Conservation (phyloP, 2,113 vertebrate genomes). For the Pseudopipra pipra region DNA sequence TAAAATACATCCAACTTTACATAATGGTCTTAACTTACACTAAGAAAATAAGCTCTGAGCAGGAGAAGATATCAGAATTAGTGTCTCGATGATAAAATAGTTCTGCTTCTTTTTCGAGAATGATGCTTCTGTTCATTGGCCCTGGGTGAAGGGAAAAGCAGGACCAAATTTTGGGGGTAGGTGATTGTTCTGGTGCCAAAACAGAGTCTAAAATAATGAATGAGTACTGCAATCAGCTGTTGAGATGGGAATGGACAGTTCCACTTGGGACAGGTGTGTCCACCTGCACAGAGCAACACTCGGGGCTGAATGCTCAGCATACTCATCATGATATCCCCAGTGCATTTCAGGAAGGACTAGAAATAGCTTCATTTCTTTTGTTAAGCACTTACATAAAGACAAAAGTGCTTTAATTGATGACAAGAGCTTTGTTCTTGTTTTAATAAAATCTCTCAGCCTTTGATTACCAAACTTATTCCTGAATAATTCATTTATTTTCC, state of each 20-base stretch:
- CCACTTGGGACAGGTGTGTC: not conserved
- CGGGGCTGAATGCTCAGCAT: not conserved
- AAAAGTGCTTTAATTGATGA: conserved; percentile 49
- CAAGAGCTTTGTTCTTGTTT: conserved; percentile 12
- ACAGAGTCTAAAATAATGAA: not conserved
- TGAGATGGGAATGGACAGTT: not conserved
- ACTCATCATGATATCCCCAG: not conserved
- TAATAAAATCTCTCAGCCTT: conserved; percentile 38
- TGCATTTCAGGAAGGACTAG: not conserved
- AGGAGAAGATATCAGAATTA: not conserved
- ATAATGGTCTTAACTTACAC: not conserved
- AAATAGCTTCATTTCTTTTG: conserved; percentile 41
- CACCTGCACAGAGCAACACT: not conserved
- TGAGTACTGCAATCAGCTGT: rapidly evolving
- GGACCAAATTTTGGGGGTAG: not conserved
- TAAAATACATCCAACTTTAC: not conserved
- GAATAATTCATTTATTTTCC: conserved; percentile 25
- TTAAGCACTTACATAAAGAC: conserved; percentile 43
- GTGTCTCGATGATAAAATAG: not conserved
- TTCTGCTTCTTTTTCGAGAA: not conserved
- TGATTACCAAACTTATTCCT: conserved; percentile 11
- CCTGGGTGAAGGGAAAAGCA: not conserved
- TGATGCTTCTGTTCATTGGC: not conserved
- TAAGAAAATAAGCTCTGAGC: not conserved
- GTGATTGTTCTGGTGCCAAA: not conserved